Conservation (phyloP, 1,140 invertebrate species). For the Tetramorium simillimum region DNA sequence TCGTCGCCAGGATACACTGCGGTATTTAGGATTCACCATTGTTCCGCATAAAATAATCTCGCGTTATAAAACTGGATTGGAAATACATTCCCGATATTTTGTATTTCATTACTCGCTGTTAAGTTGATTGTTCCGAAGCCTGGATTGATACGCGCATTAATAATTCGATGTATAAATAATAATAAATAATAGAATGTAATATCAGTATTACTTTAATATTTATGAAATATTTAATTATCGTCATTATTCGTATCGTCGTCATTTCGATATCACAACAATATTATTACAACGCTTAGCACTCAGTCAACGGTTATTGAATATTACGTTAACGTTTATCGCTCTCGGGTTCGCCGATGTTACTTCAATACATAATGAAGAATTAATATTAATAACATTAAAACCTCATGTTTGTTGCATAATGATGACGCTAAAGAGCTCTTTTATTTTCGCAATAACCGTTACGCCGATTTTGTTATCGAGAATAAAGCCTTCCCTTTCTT, state of each 20-base stretch:
- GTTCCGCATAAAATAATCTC: background rate
- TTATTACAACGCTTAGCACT: background rate
- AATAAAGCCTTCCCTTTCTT: background rate
- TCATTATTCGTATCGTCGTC: background rate
- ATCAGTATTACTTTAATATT: slow-evolving; percentile 25
- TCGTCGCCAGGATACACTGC: background rate
- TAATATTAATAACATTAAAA: slow-evolving; percentile 37
- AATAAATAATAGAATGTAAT: slow-evolving; percentile 15
- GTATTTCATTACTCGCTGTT: background rate
- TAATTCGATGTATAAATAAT: slow-evolving; percentile 13
- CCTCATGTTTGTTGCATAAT: background rate
- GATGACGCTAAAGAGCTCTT: background rate
- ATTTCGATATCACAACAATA: slow-evolving; percentile 20
- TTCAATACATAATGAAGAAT: slow-evolving; percentile 18
- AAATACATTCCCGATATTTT: background rate
- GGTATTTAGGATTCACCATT: background rate
- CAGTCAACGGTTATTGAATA: slow-evolving; percentile 36
- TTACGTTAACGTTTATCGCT: slow-evolving; percentile 6
- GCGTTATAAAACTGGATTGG: background rate
- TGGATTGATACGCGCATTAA: background rate
- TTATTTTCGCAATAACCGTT: background rate
- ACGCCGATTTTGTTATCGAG: background rate
- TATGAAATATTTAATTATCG: slow-evolving; percentile 23
- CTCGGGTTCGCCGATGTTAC: background rate
- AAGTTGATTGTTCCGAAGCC: slow-evolving; percentile 1